Evolutionary conservation across 1,140 invertebrate species (phyloP), one percentile per base, ranked within the genome.

Genomic region (Euglossa dilemma): DNA sequence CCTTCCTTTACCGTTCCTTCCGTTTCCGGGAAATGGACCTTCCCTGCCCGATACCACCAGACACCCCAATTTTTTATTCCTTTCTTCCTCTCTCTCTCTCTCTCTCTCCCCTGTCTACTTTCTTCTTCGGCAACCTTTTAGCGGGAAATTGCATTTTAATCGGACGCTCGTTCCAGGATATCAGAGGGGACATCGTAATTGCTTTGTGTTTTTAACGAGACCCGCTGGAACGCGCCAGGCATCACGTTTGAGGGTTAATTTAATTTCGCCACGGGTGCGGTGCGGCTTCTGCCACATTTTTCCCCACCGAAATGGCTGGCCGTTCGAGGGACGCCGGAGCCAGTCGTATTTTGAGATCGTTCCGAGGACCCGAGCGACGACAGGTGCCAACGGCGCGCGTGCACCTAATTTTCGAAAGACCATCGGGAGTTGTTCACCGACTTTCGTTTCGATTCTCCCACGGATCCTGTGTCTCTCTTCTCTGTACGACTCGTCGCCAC

Each of bases 171-270:
- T 72, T 56, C 2, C 16, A n/a, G 43, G 14, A n/a, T 52, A 20
- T 73, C 25, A 25, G 16, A 25, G 56, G 2, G 47, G 16, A 54
- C 20, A 2, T 5, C 11, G 50, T 54, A 74, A 56, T 63, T 54
- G n/a, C 23, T 73, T 80, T 54, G 28, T 74, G 43, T 61, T 72
- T 80, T 52, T 50, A 80, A 36, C 45, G n/a, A 59, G 9, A 6
- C 9, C 8, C 23, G 47, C 23, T 9, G 6, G 47, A 11, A 52
- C 25, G 20, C 16, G 12, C 52, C 11, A 16, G 52, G 11, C 23
- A 36, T 6, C n/a, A 45, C 18, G 7, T 36, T 45, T 20, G 25
- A 23, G n/a, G 20, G 36, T 57, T 47, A 57, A 76, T 76, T 67
- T 47, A 56, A 82, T 76, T 76, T 50, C 52, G 63, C 25, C 47